A percentile compares a stretch with the other conserved stretches of the same genome.
Conservation (phyloP, 2,888 invertebrate genomes). For the Nymphalis urticae region DNA sequence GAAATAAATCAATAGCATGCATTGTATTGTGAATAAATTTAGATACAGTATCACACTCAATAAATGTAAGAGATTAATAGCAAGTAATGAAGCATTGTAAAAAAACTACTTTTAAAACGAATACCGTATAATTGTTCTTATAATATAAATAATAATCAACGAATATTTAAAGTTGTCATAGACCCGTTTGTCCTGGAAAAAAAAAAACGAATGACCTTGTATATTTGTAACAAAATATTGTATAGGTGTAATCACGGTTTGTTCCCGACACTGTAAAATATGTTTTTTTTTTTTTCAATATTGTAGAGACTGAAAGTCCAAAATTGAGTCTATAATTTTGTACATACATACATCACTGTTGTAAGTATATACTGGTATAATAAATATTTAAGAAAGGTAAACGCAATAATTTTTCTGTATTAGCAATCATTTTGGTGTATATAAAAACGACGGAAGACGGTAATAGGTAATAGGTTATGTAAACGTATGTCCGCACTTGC, state of each 20-base stretch:
- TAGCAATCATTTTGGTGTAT: conserved; percentile 70
- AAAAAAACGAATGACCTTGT: conserved; percentile 67
- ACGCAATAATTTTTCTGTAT: conserved; percentile 79
- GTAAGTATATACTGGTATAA: conserved; percentile 76
- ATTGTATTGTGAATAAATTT: conserved; percentile 6
- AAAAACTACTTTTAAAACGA: conserved; percentile 11
- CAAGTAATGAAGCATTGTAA: conserved; percentile 10
- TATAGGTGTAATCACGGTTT: conserved; percentile 60
- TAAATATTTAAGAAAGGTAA: conserved; percentile 74
- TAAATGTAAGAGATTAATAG: conserved; percentile 9
- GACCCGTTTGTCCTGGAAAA: conserved; percentile 35
- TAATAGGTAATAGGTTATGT: conserved; percentile 25
- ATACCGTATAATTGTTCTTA: conserved; percentile 20
- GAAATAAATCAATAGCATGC: background rate
- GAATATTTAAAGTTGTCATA: conserved; percentile 24
- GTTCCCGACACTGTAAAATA: conserved; percentile 64
- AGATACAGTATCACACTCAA: conserved; percentile 3
- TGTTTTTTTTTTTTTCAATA: conserved; percentile 57
- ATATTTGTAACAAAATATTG: conserved; percentile 65
- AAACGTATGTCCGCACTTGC: conserved; percentile 15
- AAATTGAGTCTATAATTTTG: conserved; percentile 81
- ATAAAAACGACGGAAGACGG: conserved; percentile 59
- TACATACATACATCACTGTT: conserved; percentile 76
- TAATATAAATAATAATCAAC: conserved; percentile 22
- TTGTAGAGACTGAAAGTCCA: conserved; percentile 81